Evolutionary conservation across 2,888 invertebrate genomes (phyloP), one percentile per base, ranked within the genome.

Genomic region (Timema cristinae): DNA sequence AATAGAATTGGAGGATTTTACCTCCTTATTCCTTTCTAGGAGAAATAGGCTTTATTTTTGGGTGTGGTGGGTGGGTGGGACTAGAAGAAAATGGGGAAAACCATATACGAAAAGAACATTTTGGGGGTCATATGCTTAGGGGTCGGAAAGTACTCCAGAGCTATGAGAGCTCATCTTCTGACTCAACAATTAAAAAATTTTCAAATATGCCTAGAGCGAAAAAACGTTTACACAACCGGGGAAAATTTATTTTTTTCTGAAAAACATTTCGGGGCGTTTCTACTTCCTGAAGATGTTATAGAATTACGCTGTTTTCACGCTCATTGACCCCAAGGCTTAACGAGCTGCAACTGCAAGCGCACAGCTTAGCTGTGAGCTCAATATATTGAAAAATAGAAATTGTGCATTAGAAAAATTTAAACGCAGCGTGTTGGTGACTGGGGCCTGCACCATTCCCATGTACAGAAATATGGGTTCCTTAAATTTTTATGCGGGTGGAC

Each of bases 11-110:
- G 56, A 11, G 56, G n/a, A 56, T 56, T 56, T 56, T 16, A 56
- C 56, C 56, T 56, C 13, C 56, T 56, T 11, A 56, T 56, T 56
- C 56, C 56, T 56, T 56, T 11, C 56, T 56, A 6, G 56, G 56
- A 56, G 56, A 1, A 56, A 56, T 56, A 7, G 56, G 56, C n/a
- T 6, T 10, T 1, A 13, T 4, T 1, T 6, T 56, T 5, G 56
- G 56, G 0, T 5, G 56, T 56, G n/a, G n/a, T n/a, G n/a, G n/a
- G n/a, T n/a, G n/a, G n/a, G 1, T 5, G 1, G 56, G 56, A 11
- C 16, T 56, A 56, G n/a, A 56, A 56, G 56, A n/a, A 56, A 1
- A 8, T 56, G 9, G 4, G 56, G 56, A 56, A 13, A 2, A 56
- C 8, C n/a, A 13, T 56, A 56, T 56, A 56, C n/a, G 56, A n/a